Base-by-base conservation (phyloP, 2,113 vertebrate genomes). In the Anhinga anhinga region DNA sequence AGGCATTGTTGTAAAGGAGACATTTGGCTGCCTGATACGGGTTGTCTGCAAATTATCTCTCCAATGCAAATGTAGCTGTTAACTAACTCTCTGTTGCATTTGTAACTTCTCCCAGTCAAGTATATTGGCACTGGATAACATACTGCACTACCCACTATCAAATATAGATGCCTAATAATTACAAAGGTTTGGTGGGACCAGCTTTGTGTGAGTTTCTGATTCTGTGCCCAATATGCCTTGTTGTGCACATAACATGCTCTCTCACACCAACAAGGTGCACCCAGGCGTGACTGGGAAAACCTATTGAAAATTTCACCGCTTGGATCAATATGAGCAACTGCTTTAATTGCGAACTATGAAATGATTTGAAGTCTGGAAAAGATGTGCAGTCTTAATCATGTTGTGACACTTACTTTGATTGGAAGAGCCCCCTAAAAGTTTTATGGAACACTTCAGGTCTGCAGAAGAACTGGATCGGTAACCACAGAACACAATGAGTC, bases 41-140 rank as follows among this genome's bases (percentile, higher is more conserved):
- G 45, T 88, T 97, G 78, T 76, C 93, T 94, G 78, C 73, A 73
- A 56, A 88, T 82, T 91, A 73, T 59, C 86, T 95, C 85, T 84
- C 5, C 61, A 16, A 10, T 79, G 63, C 65, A 63, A 58, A 90
- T 55, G n/a, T 59, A 42, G 73, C 47, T 86, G 71, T 86, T 86
- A 83, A 85, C 38, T 61, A 65, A 65, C 52, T 74, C 52, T 74
- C 45, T 73, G 45, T 44, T 88, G 76, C 45, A 11, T 88, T 90
- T 67, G 9, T 65, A 72, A 59, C 82, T 95, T 84, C 42, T 93
- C 58, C 34, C 47, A 65, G 82, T 67, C 34, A 27, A 38, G 42
- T 45, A 4, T 59, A 36, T 36, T 70, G 82, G 69, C 86, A 45
- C 47, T 42, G 53, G 74, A 20, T 66, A 73, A 45, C 1, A 1